These are phyloP conservation scores for Isurus oxyrinchus DNA, from an alignment of 2,113 vertebrate species.

Conservation along the genomic window DNA sequence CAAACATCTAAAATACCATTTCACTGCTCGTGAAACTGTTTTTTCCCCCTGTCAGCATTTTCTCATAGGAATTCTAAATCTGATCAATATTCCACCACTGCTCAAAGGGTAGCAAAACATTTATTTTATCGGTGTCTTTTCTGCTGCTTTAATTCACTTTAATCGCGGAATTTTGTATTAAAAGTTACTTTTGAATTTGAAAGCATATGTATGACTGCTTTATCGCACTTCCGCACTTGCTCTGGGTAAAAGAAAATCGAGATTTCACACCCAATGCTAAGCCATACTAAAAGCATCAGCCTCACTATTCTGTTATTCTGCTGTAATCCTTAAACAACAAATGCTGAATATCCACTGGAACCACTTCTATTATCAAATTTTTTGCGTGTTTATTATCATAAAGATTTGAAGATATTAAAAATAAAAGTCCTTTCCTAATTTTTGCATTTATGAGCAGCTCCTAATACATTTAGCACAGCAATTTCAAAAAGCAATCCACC, in stretches of 20 bases:
- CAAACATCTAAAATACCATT: background rate
- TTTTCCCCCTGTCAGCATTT: background rate
- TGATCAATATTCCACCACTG: background rate
- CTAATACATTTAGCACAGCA: slow-evolving; percentile 12
- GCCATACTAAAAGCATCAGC: background rate
- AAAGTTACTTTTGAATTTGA: slow-evolving; percentile 4
- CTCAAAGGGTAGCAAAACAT: background rate
- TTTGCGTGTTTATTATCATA: background rate
- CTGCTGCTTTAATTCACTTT: slow-evolving; percentile 14
- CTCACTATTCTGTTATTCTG: background rate
- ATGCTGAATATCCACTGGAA: slow-evolving; percentile 5
- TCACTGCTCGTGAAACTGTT: background rate
- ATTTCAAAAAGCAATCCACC: slow-evolving; percentile 19
- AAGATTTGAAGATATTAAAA: slow-evolving; percentile 34
- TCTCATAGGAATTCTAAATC: slow-evolving; percentile 14
- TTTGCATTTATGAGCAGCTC: background rate
- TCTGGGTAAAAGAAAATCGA: background rate
- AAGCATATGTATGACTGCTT: background rate
- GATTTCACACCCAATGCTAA: slow-evolving; percentile 24
- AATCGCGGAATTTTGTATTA: slow-evolving; percentile 28
- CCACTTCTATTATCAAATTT: slow-evolving; percentile 1
- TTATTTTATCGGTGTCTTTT: slow-evolving; percentile 26
- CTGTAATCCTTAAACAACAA: slow-evolving; percentile 30
- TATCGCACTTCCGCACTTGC: slow-evolving; percentile 25
- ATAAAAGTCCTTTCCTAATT: slow-evolving; percentile 10